Conservation (phyloP, 2,113 vertebrate species). For the Diadophis punctatus region DNA sequence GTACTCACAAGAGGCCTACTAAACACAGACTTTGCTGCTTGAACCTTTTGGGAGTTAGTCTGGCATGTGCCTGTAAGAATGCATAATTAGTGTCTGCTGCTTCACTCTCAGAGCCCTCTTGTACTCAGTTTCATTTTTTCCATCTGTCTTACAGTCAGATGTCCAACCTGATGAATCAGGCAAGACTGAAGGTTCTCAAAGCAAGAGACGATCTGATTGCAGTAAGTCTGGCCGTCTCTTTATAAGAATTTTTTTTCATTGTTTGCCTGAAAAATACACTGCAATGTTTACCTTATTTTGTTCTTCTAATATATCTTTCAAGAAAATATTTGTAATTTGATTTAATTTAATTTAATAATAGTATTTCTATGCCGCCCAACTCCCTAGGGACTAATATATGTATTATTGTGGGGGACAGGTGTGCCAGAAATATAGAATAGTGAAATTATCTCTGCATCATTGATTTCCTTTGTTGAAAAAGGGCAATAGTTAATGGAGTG, state of each 20-base stretch:
- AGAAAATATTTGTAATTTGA: neutral
- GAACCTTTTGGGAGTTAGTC: neutral
- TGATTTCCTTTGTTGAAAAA: neutral
- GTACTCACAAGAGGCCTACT: neutral
- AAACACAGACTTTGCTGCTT: neutral
- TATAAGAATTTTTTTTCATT: slow-evolving; percentile 2
- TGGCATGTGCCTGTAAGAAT: neutral
- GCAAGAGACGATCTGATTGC: slow-evolving; percentile 95
- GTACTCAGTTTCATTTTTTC: slow-evolving; percentile 40
- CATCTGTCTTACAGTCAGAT: slow-evolving; percentile 80
- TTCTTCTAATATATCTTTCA: neutral
- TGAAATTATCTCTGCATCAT: neutral
- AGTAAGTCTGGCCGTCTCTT: slow-evolving; percentile 71
- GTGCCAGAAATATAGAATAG: neutral
- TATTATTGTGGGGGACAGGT: neutral
- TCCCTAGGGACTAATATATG: no score
- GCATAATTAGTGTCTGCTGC: neutral
- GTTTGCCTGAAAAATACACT: neutral
- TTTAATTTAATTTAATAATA: no score
- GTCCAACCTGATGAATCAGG: slow-evolving; percentile 99
- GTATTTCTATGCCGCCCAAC: no score
- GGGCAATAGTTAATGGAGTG: neutral
- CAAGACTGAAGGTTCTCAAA: slow-evolving; percentile 93
- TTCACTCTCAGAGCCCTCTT: slow-evolving; percentile 8
- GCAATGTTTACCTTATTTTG: neutral